Conservation (phyloP, 1,140 invertebrate species). For the Drosophila ogumai region DNA sequence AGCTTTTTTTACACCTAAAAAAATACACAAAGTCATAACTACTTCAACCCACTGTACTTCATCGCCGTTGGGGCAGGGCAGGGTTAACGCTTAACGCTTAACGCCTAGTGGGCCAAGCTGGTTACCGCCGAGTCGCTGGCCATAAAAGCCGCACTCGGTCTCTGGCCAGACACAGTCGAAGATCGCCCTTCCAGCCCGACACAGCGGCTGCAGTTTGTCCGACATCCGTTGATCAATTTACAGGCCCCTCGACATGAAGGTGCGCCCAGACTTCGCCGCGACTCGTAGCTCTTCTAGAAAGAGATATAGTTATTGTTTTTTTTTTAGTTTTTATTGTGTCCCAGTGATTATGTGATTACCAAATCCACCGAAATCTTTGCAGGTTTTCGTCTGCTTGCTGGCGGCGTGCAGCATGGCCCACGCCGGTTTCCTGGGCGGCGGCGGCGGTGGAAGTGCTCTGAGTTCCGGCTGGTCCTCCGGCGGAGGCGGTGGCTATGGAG, state of each 20-base stretch:
- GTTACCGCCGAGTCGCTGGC: slow-evolving; percentile 6
- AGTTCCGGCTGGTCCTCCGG: slow-evolving; percentile 57
- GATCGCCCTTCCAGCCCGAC: slow-evolving; percentile 60
- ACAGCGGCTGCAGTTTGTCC: slow-evolving; percentile 39
- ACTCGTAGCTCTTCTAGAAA: slow-evolving; percentile 11
- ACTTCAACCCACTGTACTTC: slow-evolving; percentile 2
- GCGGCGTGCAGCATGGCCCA: slow-evolving; percentile 74
- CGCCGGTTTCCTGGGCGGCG: slow-evolving; percentile 70
- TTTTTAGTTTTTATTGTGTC: slow-evolving; percentile 14
- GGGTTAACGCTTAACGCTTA: slow-evolving; percentile 12
- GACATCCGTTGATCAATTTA: slow-evolving; percentile 3
- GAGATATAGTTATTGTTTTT: slow-evolving; percentile 12
- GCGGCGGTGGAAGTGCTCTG: slow-evolving; percentile 36
- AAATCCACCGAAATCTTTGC: slow-evolving; percentile 13
- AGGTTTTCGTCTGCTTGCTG: slow-evolving; percentile 79
- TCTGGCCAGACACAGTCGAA: slow-evolving; percentile 64
- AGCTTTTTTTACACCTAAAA: neutral
- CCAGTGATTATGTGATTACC: slow-evolving; percentile 25
- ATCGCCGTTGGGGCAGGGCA: slow-evolving; percentile 10
- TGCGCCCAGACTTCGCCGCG: slow-evolving; percentile 40
- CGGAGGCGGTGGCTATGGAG: slow-evolving; percentile 36
- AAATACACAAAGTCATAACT: neutral
- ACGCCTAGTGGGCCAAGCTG: slow-evolving; percentile 7
- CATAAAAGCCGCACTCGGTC: slow-evolving; percentile 55
- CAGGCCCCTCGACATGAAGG: slow-evolving; percentile 59